These are phyloP conservation scores for Strix occidentalis DNA, from an alignment of 2,797 vertebrate species.

Conservation along the genomic window DNA sequence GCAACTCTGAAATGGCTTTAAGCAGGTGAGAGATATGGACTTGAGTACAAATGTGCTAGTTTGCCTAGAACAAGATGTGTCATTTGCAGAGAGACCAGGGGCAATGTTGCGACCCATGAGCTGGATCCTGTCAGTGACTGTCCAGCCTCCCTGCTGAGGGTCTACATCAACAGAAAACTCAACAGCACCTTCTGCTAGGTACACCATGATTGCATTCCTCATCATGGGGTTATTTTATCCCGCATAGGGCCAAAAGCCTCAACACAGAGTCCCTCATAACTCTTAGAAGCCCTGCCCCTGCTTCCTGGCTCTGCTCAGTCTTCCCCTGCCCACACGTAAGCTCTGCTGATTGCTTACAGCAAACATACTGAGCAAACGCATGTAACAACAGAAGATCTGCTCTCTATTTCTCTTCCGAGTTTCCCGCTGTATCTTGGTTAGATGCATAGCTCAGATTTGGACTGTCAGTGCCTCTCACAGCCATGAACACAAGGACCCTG, in stretches of 20 bases:
- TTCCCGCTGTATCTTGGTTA: background rate
- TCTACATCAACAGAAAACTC: background rate
- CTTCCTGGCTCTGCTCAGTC: background rate
- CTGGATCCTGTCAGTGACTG: background rate
- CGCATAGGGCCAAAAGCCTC: background rate
- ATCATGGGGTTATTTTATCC: background rate
- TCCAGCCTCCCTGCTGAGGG: background rate
- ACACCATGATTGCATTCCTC: background rate
- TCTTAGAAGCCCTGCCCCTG: background rate
- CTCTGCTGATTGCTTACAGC: background rate
- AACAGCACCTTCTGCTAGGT: background rate
- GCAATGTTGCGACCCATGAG: background rate
- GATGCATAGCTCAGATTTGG: background rate
- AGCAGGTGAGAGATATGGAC: background rate
- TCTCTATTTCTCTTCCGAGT: accelerated
- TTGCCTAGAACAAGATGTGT: background rate
- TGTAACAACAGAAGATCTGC: background rate
- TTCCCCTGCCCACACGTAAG: background rate
- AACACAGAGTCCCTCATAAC: background rate
- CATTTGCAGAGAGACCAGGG: background rate
- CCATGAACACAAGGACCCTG: background rate
- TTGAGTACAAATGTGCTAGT: background rate
- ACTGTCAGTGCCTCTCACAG: background rate
- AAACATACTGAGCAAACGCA: background rate
- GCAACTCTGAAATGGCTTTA: background rate